Base-by-base conservation (phyloP, 2,888 invertebrate species). In the Ariolimax columbianus region DNA sequence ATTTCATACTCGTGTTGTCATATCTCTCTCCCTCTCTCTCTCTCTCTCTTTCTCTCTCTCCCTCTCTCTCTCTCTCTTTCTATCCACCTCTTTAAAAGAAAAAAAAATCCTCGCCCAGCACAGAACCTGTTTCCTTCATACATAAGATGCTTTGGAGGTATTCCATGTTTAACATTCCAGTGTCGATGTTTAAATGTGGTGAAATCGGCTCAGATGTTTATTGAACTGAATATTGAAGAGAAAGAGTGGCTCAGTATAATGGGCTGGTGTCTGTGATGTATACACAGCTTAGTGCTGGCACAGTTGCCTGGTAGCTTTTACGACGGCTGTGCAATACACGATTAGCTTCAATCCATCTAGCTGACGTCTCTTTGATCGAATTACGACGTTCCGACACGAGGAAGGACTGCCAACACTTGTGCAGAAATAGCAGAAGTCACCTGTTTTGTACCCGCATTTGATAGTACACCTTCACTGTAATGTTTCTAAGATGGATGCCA, bases 41-140 rank as follows among this genome's bases (percentile, higher is more conserved):
- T 63, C 66, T n/a, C 63, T 66, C 59, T 59, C 59, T 59, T 23
- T 59, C 59, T n/a, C 59, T 59, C 59, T 59, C 59, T 59, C 59
- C 23, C 59, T 59, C 59, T 59, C 59, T 59, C 59, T 59, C 59
- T 59, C 59, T 59, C 59, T 59, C 59, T 59, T n/a, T 23, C 11
- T 36, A 38, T 23, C n/a, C n/a, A n/a, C n/a, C n/a, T n/a, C n/a
- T n/a, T n/a, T n/a, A n/a, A n/a, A n/a, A n/a, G n/a, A n/a, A n/a
- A n/a, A n/a, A n/a, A n/a, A n/a, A n/a, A n/a, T n/a, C n/a, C n/a
- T n/a, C n/a, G n/a, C n/a, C n/a, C n/a, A n/a, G n/a, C n/a, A n/a
- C n/a, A n/a, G n/a, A n/a, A n/a, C n/a, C n/a, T n/a, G n/a, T n/a
- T n/a, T 14, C 55, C 7, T 55, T 55, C 23, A 7, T 55, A 19